Conservation (phyloP, 2,797 vertebrate genomes). For the Melanotaenia nigrans region DNA sequence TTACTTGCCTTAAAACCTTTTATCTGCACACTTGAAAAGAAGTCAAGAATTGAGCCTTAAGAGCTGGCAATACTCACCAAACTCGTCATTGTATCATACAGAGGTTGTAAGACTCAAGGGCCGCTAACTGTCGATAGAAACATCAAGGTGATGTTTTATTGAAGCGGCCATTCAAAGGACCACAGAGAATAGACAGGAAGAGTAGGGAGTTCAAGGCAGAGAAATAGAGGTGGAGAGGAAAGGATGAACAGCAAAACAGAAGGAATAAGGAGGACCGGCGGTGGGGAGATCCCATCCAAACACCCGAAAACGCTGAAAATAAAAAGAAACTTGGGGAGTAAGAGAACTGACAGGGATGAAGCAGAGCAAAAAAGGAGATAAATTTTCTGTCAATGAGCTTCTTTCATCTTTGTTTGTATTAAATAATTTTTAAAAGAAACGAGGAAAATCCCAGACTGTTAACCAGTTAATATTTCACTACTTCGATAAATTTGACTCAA, state of each 20-base stretch:
- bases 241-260: not conserved
- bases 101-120: conserved; percentile 43
- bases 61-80: conserved; percentile 43
- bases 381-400: not conserved
- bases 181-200: conserved; percentile 4
- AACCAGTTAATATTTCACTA: not conserved
- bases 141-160: conserved; percentile 45
- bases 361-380: not conserved
- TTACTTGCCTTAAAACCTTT: conserved; percentile 37
- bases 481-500: not conserved
- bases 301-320: not conserved
- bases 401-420: not conserved
- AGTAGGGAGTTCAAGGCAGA: not conserved
- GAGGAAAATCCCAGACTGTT: not conserved
- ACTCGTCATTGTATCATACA: conserved; percentile 41
- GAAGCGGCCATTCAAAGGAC: conserved; percentile 43
- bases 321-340: not conserved
- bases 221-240: not conserved
- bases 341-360: not conserved
- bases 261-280: not conserved
- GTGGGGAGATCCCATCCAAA: not conserved
- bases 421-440: not conserved
- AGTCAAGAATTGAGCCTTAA: conserved; percentile 31
- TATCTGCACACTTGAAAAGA: conserved; percentile 42
- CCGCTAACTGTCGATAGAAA: conserved; percentile 37